Evolutionary conservation across 2,113 vertebrate species (phyloP), one percentile per base, ranked within the genome.

Genomic region (Hymenochirus boettgeri): DNA sequence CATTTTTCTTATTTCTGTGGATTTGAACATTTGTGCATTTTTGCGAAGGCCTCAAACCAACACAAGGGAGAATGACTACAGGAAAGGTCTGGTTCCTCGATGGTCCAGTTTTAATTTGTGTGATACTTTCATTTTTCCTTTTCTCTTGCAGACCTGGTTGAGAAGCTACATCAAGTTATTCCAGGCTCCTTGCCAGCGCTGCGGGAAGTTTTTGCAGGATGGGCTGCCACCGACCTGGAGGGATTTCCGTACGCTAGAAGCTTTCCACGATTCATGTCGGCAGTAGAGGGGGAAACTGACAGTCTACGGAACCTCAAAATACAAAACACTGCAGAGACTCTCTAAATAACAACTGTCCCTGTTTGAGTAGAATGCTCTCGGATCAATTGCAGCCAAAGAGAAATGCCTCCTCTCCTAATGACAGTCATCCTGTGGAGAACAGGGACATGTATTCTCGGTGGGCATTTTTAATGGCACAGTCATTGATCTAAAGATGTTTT

Each of bases 161-260:
- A 80, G 94, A 57, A 98, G 96, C 80, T 99, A 97, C 85, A 93
- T 96, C 63, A 98, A 98, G 77, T 90, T 99, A 71, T 99, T 98
- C 86, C 95, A 97, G 87, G 93, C 91, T 26, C 87, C 96, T 0
- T 99, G 96, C 83, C 96, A 98, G 74, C 94, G 96, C 61, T 98
- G 96, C 15, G 95, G 95, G 47, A 92, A 80, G 73, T 97, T 88
- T 69, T 88, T 99, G 57, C 95, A 97, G 75, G 96, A 98, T 0
- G 95, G 96, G 29, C 92, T 98, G 8, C 96, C 96, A 2, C 96
- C 96, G 4, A 98, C 96, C 0, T 98, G 96, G 96, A 89, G 96
- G 75, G 96, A 98, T 76, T 99, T 99, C 76, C 87, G 96, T 45
- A 98, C 96, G 0, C 88, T 99, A 6, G 96, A 99, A 66, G 95